A percentile compares a stretch with the other conserved stretches of the same genome.
Evolutionary conservation across 2,888 invertebrate species (phyloP).

Genomic region (Lepetodrilus schrolli): DNA sequence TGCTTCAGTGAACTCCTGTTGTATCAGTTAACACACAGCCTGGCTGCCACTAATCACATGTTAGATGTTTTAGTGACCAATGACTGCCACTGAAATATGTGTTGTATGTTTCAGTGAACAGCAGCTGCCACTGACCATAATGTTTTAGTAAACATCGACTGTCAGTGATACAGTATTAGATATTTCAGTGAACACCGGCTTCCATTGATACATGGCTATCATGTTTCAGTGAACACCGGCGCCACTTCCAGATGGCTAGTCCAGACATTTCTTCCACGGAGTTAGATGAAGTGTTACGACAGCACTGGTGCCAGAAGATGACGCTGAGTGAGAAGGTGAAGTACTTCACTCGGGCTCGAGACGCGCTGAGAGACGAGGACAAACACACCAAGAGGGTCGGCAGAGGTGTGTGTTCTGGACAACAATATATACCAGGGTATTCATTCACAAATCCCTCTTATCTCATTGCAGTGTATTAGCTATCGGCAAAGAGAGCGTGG

Average conservation of each 20-base stretch:
- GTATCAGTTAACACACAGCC: no score
- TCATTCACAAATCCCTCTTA: background rate
- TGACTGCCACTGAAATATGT: background rate
- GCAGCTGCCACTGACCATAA: no score
- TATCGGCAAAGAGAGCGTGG: background rate
- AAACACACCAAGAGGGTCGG: constrained; percentile 11
- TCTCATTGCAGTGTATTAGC: background rate
- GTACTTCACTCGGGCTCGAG: constrained; percentile 28
- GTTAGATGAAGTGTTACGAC: constrained; percentile 4
- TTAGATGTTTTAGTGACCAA: no score
- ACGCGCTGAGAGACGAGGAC: constrained; percentile 30
- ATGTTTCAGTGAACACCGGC: constrained; percentile 12
- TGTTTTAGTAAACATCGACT: no score
- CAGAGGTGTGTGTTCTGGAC: background rate
- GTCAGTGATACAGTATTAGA: background rate
- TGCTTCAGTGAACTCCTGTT: no score
- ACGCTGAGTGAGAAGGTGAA: constrained; percentile 15
- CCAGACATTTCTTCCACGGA: background rate
- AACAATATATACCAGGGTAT: background rate
- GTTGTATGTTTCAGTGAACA: background rate
- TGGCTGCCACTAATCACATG: no score
- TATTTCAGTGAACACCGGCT: background rate
- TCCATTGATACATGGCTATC: background rate
- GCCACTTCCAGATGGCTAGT: constrained; percentile 23
- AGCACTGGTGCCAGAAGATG: constrained; percentile 20